Evolutionary conservation across 1,140 invertebrate species (phyloP).

Genomic region (Stegodyphus dumicola): DNA sequence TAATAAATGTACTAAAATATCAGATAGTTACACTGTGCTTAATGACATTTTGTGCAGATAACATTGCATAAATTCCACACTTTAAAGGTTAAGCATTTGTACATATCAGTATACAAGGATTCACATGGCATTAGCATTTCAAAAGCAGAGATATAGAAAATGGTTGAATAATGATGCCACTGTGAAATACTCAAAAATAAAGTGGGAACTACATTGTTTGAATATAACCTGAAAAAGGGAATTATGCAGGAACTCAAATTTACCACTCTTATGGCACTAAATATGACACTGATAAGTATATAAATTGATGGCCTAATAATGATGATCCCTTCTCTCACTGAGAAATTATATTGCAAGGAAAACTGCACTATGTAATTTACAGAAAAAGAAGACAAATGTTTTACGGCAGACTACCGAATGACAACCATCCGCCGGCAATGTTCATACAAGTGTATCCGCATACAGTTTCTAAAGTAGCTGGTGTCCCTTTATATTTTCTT

Average conservation of each 20-base stretch:
- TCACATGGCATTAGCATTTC: slow-evolving; percentile 28
- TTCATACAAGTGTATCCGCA: slow-evolving; percentile 48
- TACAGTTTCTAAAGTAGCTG: slow-evolving; percentile 61
- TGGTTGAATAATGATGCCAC: slow-evolving; percentile 20
- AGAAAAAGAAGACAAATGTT: slow-evolving; percentile 51
- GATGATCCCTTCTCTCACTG: slow-evolving; percentile 60
- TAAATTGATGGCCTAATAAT: slow-evolving; percentile 60
- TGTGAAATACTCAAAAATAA: slow-evolving; percentile 19
- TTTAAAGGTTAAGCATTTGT: slow-evolving; percentile 58
- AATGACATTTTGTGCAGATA: slow-evolving; percentile 54
- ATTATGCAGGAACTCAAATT: slow-evolving; percentile 57
- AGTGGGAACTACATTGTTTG: slow-evolving; percentile 18
- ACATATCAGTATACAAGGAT: slow-evolving; percentile 21
- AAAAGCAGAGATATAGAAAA: slow-evolving; percentile 48
- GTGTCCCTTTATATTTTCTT: slow-evolving; percentile 20
- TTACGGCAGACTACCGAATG: slow-evolving; percentile 29
- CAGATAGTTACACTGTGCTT: slow-evolving; percentile 45
- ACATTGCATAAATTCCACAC: slow-evolving; percentile 31
- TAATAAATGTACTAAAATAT: slow-evolving; percentile 25
- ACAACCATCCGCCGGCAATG: slow-evolving; percentile 17
- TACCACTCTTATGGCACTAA: slow-evolving; percentile 60
- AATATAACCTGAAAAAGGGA: slow-evolving; percentile 35
- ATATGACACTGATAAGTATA: slow-evolving; percentile 61
- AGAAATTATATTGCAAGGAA: slow-evolving; percentile 50
- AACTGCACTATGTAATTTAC: slow-evolving; percentile 58